Conservation (phyloP, 2,797 vertebrate species). For the Sebastiscus albofasciatus region DNA sequence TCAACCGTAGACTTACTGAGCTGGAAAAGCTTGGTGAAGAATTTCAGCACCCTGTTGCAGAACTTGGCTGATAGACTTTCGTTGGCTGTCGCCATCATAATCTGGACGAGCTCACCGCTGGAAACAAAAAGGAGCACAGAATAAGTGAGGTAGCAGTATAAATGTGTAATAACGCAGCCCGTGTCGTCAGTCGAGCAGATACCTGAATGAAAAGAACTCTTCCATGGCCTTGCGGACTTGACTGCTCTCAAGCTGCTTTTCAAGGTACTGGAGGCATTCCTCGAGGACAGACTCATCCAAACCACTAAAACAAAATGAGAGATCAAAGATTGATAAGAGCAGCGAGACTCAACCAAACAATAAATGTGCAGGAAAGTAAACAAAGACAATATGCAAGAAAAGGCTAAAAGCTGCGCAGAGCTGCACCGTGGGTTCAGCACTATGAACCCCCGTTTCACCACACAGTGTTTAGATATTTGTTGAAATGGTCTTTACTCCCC, state of each 20-base stretch:
- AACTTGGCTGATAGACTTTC: constrained; percentile 97
- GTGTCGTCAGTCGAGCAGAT: constrained; percentile 1
- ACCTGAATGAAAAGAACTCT: constrained; percentile 98
- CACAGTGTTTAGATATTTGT: neutral
- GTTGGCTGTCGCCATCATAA: constrained; percentile 99
- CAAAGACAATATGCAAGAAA: neutral
- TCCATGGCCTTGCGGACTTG: constrained; percentile 99
- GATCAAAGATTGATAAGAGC: neutral
- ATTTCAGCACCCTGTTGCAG: constrained; percentile 97
- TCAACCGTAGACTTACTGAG: constrained; percentile 87
- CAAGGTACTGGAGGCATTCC: constrained; percentile 96
- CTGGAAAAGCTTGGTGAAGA: constrained; percentile 99
- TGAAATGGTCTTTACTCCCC: too few relatives aligned
- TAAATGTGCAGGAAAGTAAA: neutral
- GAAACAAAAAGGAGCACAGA: neutral
- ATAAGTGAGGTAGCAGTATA: neutral
- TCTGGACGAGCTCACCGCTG: constrained; percentile 97
- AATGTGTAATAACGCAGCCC: neutral
- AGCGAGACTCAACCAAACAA: constrained; percentile 89
- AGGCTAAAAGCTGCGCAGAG: too few relatives aligned
- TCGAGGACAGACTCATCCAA: constrained; percentile 95
- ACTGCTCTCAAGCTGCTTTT: constrained; percentile 96
- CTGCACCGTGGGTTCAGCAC: neutral
- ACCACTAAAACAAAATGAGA: constrained; percentile 81
- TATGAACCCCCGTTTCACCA: neutral